Evolutionary conservation across 2,888 invertebrate genomes (phyloP).

Genomic region (Volucella inflata): DNA sequence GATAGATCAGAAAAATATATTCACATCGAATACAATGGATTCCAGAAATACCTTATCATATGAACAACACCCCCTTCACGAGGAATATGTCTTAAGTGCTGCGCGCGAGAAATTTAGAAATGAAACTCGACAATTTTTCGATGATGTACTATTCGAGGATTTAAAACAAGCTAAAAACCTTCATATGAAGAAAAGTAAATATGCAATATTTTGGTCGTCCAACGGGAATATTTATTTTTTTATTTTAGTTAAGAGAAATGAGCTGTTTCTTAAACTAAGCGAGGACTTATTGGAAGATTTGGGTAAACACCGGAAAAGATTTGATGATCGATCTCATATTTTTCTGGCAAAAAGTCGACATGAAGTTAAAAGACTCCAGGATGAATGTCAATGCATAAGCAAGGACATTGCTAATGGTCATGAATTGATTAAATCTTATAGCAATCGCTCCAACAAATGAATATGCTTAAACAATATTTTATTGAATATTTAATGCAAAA

Average conservation of each 20-base stretch:
- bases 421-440: slow-evolving; percentile 9
- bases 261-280: slow-evolving; percentile 30
- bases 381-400: slow-evolving; percentile 25
- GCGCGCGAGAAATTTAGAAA: slow-evolving; percentile 37
- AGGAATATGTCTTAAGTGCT: slow-evolving; percentile 38
- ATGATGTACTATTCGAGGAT: slow-evolving; percentile 27
- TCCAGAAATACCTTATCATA: slow-evolving; percentile 23
- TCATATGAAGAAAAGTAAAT: slow-evolving; percentile 22
- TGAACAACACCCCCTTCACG: slow-evolving; percentile 14
- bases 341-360: slow-evolving; percentile 33
- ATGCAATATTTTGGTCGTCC: too few relatives aligned
- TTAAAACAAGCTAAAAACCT: slow-evolving; percentile 8
- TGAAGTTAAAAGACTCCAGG: slow-evolving; percentile 18
- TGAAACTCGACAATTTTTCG: slow-evolving; percentile 42
- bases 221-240: background rate
- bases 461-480: background rate
- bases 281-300: slow-evolving; percentile 29
- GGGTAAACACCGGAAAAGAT: slow-evolving; percentile 16
- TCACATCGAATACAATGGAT: background rate
- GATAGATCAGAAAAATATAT: background rate
- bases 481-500: too few relatives aligned
- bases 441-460: slow-evolving; percentile 13
- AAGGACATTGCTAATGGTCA: slow-evolving; percentile 21
- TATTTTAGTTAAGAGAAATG: slow-evolving; percentile 19
- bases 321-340: slow-evolving; percentile 30